phyloP scores from a whole-genome alignment of 2,113 vertebrate species.

The Hirundichthys speculiger region DNA sequence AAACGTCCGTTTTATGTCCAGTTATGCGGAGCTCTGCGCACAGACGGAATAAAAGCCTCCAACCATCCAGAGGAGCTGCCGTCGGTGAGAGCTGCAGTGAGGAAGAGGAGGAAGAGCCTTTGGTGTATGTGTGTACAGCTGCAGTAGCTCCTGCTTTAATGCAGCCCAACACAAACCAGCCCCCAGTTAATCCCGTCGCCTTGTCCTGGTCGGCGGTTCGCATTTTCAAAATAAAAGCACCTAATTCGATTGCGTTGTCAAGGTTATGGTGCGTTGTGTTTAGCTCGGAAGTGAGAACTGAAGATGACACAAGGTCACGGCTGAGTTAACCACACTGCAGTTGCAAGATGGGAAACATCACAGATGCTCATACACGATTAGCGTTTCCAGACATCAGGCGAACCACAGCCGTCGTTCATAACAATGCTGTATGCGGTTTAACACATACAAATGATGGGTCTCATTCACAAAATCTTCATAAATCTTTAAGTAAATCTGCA shows the following conservation, averaged over 20 bases:
- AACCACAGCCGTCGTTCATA: too few species aligned
- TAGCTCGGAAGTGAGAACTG: too few species aligned
- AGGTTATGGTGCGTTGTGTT: too few species aligned
- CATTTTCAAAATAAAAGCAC: conserved; percentile 65
- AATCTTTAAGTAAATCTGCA: too few species aligned
- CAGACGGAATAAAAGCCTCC: conserved; percentile 22
- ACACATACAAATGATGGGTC: too few species aligned
- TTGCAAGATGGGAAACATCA: too few species aligned
- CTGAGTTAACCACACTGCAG: too few species aligned
- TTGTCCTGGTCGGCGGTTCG: background rate
- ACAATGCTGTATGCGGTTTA: too few species aligned
- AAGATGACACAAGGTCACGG: too few species aligned
- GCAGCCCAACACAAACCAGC: conserved; percentile 67
- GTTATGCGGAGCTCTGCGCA: background rate
- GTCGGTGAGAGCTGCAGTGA: conserved; percentile 53
- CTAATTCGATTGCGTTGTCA: rapidly evolving
- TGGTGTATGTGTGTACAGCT: conserved; percentile 66
- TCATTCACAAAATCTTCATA: too few species aligned
- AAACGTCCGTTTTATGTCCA: conserved; percentile 13
- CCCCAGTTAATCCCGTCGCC: conserved; percentile 32
- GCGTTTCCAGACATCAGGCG: too few species aligned
- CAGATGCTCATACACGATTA: too few species aligned
- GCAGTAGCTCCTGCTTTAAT: conserved; percentile 74
- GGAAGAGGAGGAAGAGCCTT: conserved; percentile 38
- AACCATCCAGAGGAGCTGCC: conserved; percentile 47